Base-by-base conservation (phyloP, 2,113 vertebrate species). In the Phaethon lepturus region DNA sequence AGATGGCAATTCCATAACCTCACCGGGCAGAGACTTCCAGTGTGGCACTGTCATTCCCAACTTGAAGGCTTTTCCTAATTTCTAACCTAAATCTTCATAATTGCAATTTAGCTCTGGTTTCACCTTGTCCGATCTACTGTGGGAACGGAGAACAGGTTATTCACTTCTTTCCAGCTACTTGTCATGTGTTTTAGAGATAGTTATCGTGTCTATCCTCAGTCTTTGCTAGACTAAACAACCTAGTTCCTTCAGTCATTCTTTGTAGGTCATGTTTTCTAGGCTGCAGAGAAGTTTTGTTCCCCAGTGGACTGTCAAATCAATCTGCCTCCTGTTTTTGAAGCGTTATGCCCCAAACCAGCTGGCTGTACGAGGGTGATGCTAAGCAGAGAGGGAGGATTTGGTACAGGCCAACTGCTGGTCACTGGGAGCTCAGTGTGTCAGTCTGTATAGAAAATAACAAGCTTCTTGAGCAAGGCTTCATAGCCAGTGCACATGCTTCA, bases 191-290 rank as follows among this genome's bases (percentile, higher is more conserved):
- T 94, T 59, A 92, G 82, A 90, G 93, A 62, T 53, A 88, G 90
- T 87, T 96, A 92, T 53, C 15, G 0, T 79, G 92, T 78, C 86
- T 97, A 19, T 85, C 86, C 49, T 90, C 95, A 90, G 58, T 90
- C 90, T 93, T 96, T 0, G 11, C 93, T 97, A 97, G 96, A 97
- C 96, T 94, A 96, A 97, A 94, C 96, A 97, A 97, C 96, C 96
- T 95, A 97, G 96, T 96, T 97, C 96, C 96, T 96, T 97, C 96
- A 96, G 95, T 97, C 96, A 96, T 97, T 88, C 90, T 96, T 97
- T 96, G 95, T 97, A 97, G 96, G 96, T 97, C 96, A 97, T 93
- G 87, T 95, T 96, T 96, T 95, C 90, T 93, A 94, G 92, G 92
- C 92, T 93, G 71, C 90, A 38, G 87, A 96, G 78, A 85, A 97